Conservation (phyloP, 2,113 vertebrate genomes). For the Pseudopodoces humilis region DNA sequence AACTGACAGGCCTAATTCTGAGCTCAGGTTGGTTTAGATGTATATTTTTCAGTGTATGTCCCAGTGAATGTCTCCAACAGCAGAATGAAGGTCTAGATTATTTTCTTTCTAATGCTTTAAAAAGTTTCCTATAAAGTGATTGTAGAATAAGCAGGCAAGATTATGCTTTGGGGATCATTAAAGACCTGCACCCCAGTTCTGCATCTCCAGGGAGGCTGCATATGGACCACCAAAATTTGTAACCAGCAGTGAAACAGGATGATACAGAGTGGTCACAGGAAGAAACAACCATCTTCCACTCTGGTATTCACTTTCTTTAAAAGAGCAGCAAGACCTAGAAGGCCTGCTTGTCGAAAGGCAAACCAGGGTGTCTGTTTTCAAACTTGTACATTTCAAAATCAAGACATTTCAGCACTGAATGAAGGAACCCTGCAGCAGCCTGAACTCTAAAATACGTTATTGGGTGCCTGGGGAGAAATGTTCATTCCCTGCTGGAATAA, state of each 20-base stretch:
- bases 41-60: background rate
- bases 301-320: background rate
- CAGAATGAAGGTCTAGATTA: background rate
- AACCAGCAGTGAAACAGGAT: background rate
- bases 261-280: background rate
- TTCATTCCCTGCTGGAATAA: constrained; percentile 13
- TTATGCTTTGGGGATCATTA: background rate
- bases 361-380: background rate
- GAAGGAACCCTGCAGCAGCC: background rate
- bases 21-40: background rate
- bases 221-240: background rate
- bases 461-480: background rate
- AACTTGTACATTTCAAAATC: background rate
- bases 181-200: background rate
- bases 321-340: background rate
- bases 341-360: background rate
- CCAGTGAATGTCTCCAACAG: background rate
- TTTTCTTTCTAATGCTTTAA: background rate
- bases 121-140: background rate
- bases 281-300: background rate
- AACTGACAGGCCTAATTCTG: background rate
- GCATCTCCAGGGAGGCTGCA: background rate
- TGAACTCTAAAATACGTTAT: background rate
- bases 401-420: background rate
- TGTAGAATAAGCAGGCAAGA: background rate